Percentiles rank a stretch among this genome's conserved stretches.
Conservation (phyloP, 2,113 vertebrate genomes). For the Psettodes erumei region DNA sequence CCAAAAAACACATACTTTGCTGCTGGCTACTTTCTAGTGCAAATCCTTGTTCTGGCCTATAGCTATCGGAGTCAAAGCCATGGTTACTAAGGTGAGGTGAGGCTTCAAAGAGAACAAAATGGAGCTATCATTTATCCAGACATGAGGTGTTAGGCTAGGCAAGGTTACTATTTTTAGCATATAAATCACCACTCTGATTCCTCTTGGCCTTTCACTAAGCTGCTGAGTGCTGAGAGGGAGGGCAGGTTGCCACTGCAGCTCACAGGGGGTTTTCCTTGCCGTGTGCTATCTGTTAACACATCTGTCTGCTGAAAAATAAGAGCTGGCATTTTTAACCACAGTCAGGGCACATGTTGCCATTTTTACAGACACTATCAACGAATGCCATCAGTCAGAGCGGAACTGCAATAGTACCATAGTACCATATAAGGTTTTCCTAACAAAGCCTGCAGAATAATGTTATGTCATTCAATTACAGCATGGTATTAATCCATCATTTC, state of each 20-base stretch:
- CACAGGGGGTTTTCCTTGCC: conserved; percentile 67
- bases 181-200: conserved; percentile 73
- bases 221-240: conserved; percentile 69
- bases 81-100: conserved; percentile 19
- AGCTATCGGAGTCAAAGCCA: conserved; percentile 10
- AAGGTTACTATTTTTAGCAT: conserved; percentile 72
- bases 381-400: neutral
- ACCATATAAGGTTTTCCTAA: neutral
- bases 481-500: neutral
- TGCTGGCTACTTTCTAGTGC: neutral
- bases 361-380: conserved; percentile 11
- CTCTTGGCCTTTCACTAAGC: conserved; percentile 78
- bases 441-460: neutral
- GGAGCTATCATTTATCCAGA: conserved; percentile 57
- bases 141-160: conserved; percentile 49
- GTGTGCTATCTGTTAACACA: conserved; percentile 59
- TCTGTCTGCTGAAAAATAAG: conserved; percentile 55
- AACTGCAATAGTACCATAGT: neutral
- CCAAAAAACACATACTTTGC: neutral
- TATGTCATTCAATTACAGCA: neutral
- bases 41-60: neutral
- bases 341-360: conserved; percentile 1
- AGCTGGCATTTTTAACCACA: conserved; percentile 37
- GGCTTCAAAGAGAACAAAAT: conserved; percentile 43
- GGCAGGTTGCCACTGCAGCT: conserved; percentile 64